phyloP scores from a whole-genome alignment of 2,113 vertebrate species.

The Pundamilia nyererei region DNA sequence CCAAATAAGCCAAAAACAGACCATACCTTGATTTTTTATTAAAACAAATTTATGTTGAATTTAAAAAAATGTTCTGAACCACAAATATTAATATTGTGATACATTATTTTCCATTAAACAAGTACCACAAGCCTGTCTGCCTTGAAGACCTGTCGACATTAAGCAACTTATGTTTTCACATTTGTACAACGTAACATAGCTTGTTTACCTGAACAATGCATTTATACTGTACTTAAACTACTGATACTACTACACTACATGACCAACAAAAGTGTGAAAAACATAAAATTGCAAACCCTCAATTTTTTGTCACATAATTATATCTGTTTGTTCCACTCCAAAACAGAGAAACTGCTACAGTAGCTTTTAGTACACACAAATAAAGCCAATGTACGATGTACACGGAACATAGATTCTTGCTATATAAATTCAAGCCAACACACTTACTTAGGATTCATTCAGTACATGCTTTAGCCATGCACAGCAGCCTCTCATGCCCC shows the following conservation, averaged over 20 bases:
- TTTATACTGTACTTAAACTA: neutral
- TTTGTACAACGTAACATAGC: neutral
- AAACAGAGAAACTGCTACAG: neutral
- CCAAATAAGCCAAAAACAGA: neutral
- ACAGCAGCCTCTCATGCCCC: neutral
- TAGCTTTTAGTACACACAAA: neutral
- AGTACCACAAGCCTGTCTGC: neutral
- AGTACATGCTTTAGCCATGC: neutral
- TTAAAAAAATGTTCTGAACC: fast-evolving
- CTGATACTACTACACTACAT: neutral
- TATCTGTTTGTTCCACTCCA: neutral
- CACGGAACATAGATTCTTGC: neutral
- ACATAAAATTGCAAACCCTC: neutral
- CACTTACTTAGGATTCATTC: neutral
- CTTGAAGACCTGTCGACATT: neutral
- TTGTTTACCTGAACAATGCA: neutral
- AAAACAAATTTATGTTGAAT: neutral
- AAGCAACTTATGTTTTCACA: neutral
- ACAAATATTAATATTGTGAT: neutral
- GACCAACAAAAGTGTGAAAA: neutral
- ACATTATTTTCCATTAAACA: neutral
- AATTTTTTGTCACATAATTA: neutral
- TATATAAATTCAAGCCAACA: neutral
- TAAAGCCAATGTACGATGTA: neutral
- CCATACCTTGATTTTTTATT: neutral